Base-by-base conservation (phyloP, 2,113 vertebrate genomes). In the Baryphthengus martii region DNA sequence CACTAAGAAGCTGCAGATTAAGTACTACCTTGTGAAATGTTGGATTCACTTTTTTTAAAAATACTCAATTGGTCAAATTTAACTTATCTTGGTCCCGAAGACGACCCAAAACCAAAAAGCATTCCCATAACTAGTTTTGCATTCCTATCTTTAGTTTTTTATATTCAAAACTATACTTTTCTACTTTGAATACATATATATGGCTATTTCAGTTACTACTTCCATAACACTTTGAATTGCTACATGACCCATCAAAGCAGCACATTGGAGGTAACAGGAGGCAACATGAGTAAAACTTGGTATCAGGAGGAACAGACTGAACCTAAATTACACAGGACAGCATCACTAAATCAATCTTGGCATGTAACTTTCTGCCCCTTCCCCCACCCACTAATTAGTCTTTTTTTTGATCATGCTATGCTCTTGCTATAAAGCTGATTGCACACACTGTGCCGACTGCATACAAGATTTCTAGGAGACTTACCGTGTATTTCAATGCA, bases 401-500 rank as follows among this genome's bases (percentile, higher is more conserved):
- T 87, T 24, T 37, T 70, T 50, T 78, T 45, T 55, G n/a, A 74
- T 8, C 23, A 25, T 9, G 3, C 26, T n/a, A 40, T 26, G 8
- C 24, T 75, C 39, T 40, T 53, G 4, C 61, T 53, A 21, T 14
- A 73, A 73, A 85, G 23, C 18, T 11, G 9, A 66, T 0, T 53
- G 37, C 53, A 61, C 9, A 42, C 49, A 44, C 8, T 35, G 17
- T 33, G n/a, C 19, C 58, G 13, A 45, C n/a, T 52, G 5, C 28
- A 17, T 6, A 25, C 6, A 50, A 31, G 24, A 44, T 88, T 35
- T 19, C 7, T 7, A 26, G 12, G 85, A 72, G 45, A 91, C 96
- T 95, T 79, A 99, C 99, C 99, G 73, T 95, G 97, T 90, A 99
- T 99, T 91, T 99, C 98, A 83, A 96, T 97, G 94, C 98, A 99